phyloP scores from a whole-genome alignment of 2,797 vertebrate genomes.

The Spea hammondii region DNA sequence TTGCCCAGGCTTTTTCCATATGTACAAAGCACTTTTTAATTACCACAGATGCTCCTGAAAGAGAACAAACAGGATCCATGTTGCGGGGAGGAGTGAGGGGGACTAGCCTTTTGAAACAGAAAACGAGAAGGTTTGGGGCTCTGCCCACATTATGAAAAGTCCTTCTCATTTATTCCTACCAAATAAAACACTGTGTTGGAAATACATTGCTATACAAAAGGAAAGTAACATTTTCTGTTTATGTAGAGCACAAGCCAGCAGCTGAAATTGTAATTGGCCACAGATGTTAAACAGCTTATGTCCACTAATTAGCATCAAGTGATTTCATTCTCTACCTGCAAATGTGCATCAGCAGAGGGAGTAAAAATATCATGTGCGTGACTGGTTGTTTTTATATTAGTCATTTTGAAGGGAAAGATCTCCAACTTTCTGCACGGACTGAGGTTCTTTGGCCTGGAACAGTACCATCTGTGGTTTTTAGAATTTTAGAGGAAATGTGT shows the following conservation, averaged over 20 bases:
- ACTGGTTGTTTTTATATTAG: slow-evolving; percentile 43
- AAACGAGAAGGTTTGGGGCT: slow-evolving; percentile 17
- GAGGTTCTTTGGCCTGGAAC: slow-evolving; percentile 42
- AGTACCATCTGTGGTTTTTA: slow-evolving; percentile 40
- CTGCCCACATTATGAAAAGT: slow-evolving; percentile 24
- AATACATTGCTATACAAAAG: slow-evolving; percentile 16
- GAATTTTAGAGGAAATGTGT: slow-evolving; percentile 28
- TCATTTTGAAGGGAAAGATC: slow-evolving; percentile 29
- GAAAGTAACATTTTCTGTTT: slow-evolving; percentile 44
- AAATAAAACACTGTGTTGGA: slow-evolving; percentile 33
- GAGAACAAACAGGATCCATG: slow-evolving; percentile 15
- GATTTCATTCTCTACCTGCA: slow-evolving; percentile 48
- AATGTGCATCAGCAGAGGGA: slow-evolving; percentile 46
- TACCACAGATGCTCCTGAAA: slow-evolving; percentile 38
- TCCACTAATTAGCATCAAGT: slow-evolving; percentile 51
- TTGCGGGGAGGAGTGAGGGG: background rate
- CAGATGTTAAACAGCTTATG: slow-evolving; percentile 52
- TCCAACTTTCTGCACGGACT: slow-evolving; percentile 26
- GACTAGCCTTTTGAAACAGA: slow-evolving; percentile 2
- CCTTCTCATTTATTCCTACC: slow-evolving; percentile 14
- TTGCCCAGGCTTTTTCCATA: background rate
- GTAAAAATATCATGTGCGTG: slow-evolving; percentile 39
- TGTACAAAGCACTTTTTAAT: slow-evolving; percentile 5
- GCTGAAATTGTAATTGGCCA: slow-evolving; percentile 45
- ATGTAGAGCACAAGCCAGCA: slow-evolving; percentile 43